Evolutionary conservation across 1,140 invertebrate genomes (phyloP).

Genomic region (Rhagoletis pomonella): DNA sequence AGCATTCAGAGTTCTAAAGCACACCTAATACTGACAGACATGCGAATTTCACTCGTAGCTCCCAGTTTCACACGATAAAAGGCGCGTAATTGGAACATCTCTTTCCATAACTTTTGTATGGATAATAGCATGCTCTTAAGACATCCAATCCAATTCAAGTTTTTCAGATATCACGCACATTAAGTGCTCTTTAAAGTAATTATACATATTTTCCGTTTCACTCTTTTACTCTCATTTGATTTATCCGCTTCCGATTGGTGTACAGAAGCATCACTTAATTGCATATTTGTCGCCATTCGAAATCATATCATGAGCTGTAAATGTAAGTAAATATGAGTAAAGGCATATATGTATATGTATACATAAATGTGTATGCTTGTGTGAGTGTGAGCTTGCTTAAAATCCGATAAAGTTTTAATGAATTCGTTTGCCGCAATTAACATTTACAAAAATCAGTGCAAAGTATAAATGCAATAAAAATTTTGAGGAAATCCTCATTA

Average conservation of each 20-base stretch:
- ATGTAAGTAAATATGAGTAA: no score
- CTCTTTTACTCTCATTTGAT: not conserved
- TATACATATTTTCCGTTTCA: not conserved
- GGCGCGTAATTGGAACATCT: no score
- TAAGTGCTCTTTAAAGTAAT: not conserved
- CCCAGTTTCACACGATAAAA: no score
- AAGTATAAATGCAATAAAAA: not conserved
- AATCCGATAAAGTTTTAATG: slow-evolving; percentile 42
- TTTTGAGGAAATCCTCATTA: slow-evolving; percentile 21
- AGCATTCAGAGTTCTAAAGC: no score
- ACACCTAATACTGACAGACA: no score
- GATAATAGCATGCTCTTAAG: no score
- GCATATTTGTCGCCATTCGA: not conserved
- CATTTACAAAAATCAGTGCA: not conserved
- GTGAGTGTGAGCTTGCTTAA: not conserved
- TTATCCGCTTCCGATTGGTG: not conserved
- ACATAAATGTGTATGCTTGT: no score
- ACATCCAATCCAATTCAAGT: not conserved
- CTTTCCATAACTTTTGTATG: no score
- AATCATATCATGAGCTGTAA: not conserved
- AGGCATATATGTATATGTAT: no score
- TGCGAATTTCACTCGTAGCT: no score
- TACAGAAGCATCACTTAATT: not conserved
- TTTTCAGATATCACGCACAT: not conserved
- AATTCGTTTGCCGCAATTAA: slow-evolving; percentile 30